phyloP scores from a whole-genome alignment of 2,797 vertebrate species.

The Schizothorax lantsangensis region DNA sequence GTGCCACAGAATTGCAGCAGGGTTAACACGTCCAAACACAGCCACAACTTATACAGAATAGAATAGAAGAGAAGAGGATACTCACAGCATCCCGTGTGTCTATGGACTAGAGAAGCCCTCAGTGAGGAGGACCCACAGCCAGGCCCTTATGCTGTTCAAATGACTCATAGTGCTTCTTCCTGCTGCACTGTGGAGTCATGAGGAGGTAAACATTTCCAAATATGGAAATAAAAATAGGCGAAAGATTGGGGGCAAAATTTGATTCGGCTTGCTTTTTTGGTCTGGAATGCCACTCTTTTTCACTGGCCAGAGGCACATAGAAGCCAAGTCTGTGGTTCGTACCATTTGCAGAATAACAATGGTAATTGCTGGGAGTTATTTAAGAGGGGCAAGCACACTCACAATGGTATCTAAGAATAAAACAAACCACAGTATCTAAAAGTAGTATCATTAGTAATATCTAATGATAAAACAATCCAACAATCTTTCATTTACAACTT shows the following conservation, averaged over 20 bases:
- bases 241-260: conserved; percentile 89
- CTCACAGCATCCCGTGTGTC: conserved; percentile 72
- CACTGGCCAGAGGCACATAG: conserved; percentile 70
- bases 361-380: conserved; percentile 70
- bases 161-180: conserved; percentile 92
- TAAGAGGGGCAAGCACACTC: conserved; percentile 52
- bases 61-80: conserved; percentile 66
- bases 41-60: conserved; percentile 9
- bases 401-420: conserved; percentile 21
- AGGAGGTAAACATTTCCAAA: conserved; percentile 99
- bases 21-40: conserved; percentile 3
- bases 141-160: conserved; percentile 75
- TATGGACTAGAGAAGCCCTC: conserved; percentile 65
- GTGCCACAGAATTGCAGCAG: not conserved
- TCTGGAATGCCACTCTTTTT: conserved; percentile 76
- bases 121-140: conserved; percentile 70
- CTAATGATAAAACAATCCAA: not conserved
- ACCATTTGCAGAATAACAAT: conserved; percentile 75
- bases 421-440: conserved; percentile 27
- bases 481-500: not conserved
- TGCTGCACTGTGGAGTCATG: conserved; percentile 88
- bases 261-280: conserved; percentile 81
- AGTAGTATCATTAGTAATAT: not conserved
- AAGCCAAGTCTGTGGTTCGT: conserved; percentile 78
- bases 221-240: conserved; percentile 93